phyloP scores from a whole-genome alignment of 2,113 vertebrate genomes.

The Melanostigma gelatinosum region DNA sequence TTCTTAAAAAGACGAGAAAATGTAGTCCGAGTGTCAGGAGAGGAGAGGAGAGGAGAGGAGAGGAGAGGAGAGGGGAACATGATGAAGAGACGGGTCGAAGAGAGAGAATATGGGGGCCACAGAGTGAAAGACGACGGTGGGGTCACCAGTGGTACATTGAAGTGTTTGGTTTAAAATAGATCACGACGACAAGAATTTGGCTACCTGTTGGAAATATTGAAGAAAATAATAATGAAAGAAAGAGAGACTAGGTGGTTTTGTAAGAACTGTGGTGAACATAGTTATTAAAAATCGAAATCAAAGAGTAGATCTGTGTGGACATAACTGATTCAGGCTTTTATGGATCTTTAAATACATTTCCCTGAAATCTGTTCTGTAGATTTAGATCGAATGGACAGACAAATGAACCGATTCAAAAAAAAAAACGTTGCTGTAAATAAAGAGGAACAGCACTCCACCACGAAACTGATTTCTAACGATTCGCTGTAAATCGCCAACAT shows the following conservation, averaged over 20 bases:
- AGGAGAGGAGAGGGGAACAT: neutral
- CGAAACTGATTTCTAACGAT: conserved; percentile 30
- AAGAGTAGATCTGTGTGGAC: too few relatives aligned
- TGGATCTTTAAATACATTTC: neutral
- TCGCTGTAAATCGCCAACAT: conserved; percentile 5
- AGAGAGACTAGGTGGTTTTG: neutral
- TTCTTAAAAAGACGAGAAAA: neutral
- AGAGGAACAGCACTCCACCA: conserved; percentile 5
- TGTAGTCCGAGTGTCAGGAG: neutral
- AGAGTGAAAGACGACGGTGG: neutral
- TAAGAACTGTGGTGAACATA: neutral
- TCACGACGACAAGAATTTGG: neutral
- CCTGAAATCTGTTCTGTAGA: neutral
- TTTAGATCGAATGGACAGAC: neutral
- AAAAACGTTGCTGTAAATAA: conserved; percentile 24
- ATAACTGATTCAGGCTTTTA: neutral
- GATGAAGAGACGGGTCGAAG: conserved; percentile 1
- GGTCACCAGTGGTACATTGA: conserved; percentile 37
- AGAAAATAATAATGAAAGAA: neutral
- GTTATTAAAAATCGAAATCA: neutral
- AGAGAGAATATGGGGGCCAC: conserved; percentile 25
- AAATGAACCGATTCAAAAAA: neutral
- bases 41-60: neutral
- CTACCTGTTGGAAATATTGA: neutral
- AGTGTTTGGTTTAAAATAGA: neutral